phyloP scores from a whole-genome alignment of 2,888 invertebrate genomes.

The Eumerus sabulonum region DNA sequence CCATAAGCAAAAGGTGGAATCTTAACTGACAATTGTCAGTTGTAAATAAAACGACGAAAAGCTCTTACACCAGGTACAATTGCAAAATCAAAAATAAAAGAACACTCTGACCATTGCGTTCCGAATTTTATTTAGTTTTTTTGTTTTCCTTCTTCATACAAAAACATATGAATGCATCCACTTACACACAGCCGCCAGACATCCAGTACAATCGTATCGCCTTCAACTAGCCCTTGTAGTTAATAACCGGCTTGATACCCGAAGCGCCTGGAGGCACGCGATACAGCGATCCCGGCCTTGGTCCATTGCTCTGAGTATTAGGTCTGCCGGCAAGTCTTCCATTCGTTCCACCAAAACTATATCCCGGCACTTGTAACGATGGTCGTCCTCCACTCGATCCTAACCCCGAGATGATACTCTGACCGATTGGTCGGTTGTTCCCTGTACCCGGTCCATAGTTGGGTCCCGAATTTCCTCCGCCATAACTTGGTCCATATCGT shows the following conservation, averaged over 20 bases:
- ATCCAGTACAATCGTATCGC: no score
- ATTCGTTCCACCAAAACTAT: conserved; percentile 67
- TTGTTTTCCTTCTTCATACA: no score
- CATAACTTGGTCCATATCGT: conserved; percentile 56
- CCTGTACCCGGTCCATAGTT: conserved; percentile 48
- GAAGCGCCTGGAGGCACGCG: conserved; percentile 32
- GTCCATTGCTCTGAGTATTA: conserved; percentile 38
- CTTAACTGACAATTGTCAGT: no score
- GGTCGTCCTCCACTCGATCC: conserved; percentile 42
- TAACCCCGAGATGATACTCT: conserved; percentile 28
- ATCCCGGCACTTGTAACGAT: conserved; percentile 29
- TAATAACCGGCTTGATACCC: conserved; percentile 39
- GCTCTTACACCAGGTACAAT: no score
- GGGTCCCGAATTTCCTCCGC: conserved; percentile 17
- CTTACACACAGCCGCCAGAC: no score
- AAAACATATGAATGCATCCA: no score
- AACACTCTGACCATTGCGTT: no score
- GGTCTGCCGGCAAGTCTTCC: conserved; percentile 66
- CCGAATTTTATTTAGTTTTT: no score
- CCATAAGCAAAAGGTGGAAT: no score
- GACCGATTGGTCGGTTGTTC: conserved; percentile 34
- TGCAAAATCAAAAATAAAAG: no score
- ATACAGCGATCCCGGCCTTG: conserved; percentile 40
- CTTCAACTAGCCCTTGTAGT: conserved; percentile 52
- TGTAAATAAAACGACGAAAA: no score